Conservation (phyloP, 2,888 invertebrate species). For the Chaetoderma sp. region DNA sequence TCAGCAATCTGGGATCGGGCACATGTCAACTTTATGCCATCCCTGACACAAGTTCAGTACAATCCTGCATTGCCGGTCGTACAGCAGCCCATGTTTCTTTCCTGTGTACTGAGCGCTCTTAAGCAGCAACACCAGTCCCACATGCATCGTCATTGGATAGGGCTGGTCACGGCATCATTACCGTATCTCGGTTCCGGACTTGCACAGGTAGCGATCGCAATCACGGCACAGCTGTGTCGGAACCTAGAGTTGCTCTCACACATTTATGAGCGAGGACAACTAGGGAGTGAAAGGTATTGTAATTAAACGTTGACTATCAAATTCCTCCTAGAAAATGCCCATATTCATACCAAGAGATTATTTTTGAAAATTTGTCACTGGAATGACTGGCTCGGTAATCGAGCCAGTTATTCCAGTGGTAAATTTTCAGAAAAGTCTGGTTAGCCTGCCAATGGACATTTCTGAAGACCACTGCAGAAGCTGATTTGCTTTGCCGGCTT, state of each 20-base stretch:
- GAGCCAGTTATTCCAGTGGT: too few species aligned
- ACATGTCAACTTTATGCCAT: slow-evolving; percentile 55
- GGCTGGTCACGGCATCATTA: slow-evolving; percentile 82
- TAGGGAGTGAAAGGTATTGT: slow-evolving; percentile 18
- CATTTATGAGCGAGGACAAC: too few species aligned
- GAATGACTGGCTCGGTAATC: too few species aligned
- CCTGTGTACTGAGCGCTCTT: slow-evolving; percentile 82
- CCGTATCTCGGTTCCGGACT: slow-evolving; percentile 83
- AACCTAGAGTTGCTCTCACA: slow-evolving; percentile 79
- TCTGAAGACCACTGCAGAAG: too few species aligned
- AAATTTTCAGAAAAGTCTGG: too few species aligned
- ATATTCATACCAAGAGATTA: too few species aligned
- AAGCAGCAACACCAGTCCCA: slow-evolving; percentile 79
- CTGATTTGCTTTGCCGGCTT: too few species aligned
- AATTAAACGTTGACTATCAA: too few species aligned
- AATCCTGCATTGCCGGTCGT: slow-evolving; percentile 58
- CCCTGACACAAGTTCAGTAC: slow-evolving; percentile 55
- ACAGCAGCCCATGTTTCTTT: slow-evolving; percentile 86
- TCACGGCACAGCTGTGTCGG: slow-evolving; percentile 83
- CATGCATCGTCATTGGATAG: slow-evolving; percentile 86
- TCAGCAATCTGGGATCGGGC: slow-evolving; percentile 49
- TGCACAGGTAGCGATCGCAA: slow-evolving; percentile 81
- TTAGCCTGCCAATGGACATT: too few species aligned
- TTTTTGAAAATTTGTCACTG: too few species aligned
- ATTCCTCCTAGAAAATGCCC: too few species aligned